Conservation (phyloP, 2,113 vertebrate genomes). For the Tiliqua scincoides region DNA sequence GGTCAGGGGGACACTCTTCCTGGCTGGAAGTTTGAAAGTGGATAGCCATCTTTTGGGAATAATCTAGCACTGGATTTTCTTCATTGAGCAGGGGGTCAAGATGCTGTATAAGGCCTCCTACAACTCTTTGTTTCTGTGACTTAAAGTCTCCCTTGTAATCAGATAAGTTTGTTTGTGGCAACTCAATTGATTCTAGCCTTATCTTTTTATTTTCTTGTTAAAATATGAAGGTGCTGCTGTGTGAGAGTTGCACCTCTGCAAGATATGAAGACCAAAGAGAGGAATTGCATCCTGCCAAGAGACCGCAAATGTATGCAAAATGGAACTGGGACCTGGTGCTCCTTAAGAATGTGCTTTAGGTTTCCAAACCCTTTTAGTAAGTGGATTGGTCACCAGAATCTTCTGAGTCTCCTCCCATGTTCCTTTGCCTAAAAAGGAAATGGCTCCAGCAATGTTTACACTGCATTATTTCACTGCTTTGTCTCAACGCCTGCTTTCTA, state of each 20-base stretch:
- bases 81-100: not conserved
- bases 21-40: too few relatives aligned
- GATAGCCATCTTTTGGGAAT: too few relatives aligned
- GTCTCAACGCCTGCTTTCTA: not conserved
- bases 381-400: not conserved
- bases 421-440: not conserved
- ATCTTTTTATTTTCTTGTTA: not conserved
- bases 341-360: conserved; percentile 38
- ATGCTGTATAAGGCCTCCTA: too few relatives aligned
- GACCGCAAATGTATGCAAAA: not conserved
- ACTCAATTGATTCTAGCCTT: conserved; percentile 40
- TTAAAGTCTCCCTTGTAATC: conserved; percentile 22
- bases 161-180: conserved; percentile 22
- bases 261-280: conserved; percentile 12
- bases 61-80: not conserved
- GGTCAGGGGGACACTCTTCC: too few relatives aligned
- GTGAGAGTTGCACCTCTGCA: conserved; percentile 55
- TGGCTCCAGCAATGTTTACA: not conserved
- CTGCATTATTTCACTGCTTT: not conserved
- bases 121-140: too few relatives aligned
- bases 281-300: conserved; percentile 17
- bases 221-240: conserved; percentile 65
- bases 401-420: not conserved
- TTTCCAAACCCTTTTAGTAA: not conserved
- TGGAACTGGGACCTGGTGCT: not conserved